phyloP scores from a whole-genome alignment of 1,140 invertebrate species.

The Magallana gigas region DNA sequence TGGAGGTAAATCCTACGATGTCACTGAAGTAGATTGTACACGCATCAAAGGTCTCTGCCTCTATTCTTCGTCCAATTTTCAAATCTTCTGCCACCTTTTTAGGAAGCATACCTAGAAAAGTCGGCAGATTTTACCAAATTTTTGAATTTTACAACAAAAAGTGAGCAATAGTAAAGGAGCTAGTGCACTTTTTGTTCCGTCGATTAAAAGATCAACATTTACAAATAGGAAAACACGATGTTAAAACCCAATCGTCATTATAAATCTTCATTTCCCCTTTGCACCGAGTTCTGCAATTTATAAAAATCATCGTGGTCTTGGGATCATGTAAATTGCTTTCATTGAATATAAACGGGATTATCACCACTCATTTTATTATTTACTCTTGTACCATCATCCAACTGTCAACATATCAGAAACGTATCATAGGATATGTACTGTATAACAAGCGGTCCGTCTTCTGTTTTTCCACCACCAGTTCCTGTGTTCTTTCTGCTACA shows the following conservation, averaged over 20 bases:
- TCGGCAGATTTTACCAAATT: too few relatives aligned
- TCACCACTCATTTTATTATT: neutral
- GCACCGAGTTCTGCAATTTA: too few relatives aligned
- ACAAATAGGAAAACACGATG: too few relatives aligned
- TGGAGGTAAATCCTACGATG: conserved; percentile 88
- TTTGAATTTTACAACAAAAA: too few relatives aligned
- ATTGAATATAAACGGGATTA: too few relatives aligned
- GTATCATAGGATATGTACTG: conserved; percentile 54
- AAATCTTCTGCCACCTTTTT: conserved; percentile 83
- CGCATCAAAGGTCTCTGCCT: conserved; percentile 91
- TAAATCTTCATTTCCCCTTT: too few relatives aligned
- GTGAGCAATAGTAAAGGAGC: too few relatives aligned
- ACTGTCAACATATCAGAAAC: neutral
- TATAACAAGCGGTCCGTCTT: conserved; percentile 67
- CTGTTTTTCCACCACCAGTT: conserved; percentile 68
- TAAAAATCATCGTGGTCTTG: too few relatives aligned
- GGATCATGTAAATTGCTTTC: too few relatives aligned
- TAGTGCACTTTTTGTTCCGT: neutral
- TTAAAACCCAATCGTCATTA: too few relatives aligned
- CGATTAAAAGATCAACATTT: too few relatives aligned
- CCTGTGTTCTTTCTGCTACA: conserved; percentile 66
- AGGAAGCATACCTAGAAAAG: conserved; percentile 76
- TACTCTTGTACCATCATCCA: neutral
- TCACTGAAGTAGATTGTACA: conserved; percentile 95
- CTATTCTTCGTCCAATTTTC: conserved; percentile 91